Evolutionary conservation across 2,888 invertebrate species (phyloP).

Genomic region (Heliconius charithonia): DNA sequence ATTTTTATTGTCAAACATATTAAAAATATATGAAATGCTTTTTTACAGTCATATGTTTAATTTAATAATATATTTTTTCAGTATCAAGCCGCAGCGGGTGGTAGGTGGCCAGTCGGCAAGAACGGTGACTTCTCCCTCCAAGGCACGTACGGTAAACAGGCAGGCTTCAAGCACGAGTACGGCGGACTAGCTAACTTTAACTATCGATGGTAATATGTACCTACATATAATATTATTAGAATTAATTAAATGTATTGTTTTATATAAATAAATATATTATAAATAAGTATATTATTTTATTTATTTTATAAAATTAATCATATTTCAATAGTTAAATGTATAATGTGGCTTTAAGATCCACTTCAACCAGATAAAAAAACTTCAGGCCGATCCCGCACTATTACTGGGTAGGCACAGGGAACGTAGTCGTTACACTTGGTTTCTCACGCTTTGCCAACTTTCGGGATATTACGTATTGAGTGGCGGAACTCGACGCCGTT

Average conservation of each 20-base stretch:
- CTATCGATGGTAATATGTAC: slow-evolving; percentile 50
- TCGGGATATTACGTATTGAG: too few relatives aligned
- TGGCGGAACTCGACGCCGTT: too few relatives aligned
- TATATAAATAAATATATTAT: background rate
- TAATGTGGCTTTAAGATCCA: too few relatives aligned
- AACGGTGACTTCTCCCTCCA: slow-evolving; percentile 59
- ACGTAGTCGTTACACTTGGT: too few relatives aligned
- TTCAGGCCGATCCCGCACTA: too few relatives aligned
- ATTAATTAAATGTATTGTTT: background rate
- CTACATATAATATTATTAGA: background rate
- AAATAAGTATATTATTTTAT: background rate
- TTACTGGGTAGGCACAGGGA: too few relatives aligned
- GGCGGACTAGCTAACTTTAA: slow-evolving; percentile 54
- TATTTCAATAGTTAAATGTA: too few relatives aligned
- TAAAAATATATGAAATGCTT: too few relatives aligned
- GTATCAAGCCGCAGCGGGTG: slow-evolving; percentile 58
- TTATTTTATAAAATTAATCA: background rate
- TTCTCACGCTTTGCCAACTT: too few relatives aligned
- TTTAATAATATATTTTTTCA: slow-evolving; percentile 38
- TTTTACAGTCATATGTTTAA: background rate
- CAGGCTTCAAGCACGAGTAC: slow-evolving; percentile 53
- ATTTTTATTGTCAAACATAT: too few relatives aligned
- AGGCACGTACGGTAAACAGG: slow-evolving; percentile 56
- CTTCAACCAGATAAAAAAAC: too few relatives aligned
- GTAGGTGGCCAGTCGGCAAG: slow-evolving; percentile 61